Conservation (phyloP, 2,888 invertebrate species). For the Chaetogeoica ovagalla region DNA sequence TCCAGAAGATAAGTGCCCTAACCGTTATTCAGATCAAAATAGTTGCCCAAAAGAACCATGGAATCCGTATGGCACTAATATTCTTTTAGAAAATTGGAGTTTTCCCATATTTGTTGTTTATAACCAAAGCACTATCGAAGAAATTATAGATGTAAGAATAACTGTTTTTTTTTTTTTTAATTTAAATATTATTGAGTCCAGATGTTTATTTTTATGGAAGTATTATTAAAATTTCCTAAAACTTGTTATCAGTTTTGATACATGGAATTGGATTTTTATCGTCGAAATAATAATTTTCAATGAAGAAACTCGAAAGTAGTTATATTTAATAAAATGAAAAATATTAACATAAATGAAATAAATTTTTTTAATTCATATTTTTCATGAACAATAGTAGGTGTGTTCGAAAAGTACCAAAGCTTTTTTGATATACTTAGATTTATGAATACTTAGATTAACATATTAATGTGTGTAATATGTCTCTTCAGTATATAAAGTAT, state of each 20-base stretch:
- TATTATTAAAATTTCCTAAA: no score
- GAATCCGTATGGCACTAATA: constrained; percentile 78
- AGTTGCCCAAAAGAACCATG: constrained; percentile 66
- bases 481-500: neutral
- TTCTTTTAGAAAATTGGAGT: constrained; percentile 79
- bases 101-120: constrained; percentile 83
- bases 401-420: no score
- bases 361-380: neutral
- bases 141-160: constrained; percentile 62
- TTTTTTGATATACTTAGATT: neutral
- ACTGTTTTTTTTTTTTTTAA: constrained; percentile 7
- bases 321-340: no score
- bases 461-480: neutral
- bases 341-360: no score
- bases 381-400: neutral
- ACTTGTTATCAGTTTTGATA: no score
- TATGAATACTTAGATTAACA: neutral
- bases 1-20: constrained; percentile 80
- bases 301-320: no score
- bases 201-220: neutral
- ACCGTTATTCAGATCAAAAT: constrained; percentile 68
- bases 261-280: no score
- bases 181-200: neutral
- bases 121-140: constrained; percentile 63
- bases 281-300: no score